Percentiles rank a stretch among this genome's conserved stretches.
Evolutionary conservation across 2,888 invertebrate species (phyloP).

Genomic region (Stenichneumon culpator): DNA sequence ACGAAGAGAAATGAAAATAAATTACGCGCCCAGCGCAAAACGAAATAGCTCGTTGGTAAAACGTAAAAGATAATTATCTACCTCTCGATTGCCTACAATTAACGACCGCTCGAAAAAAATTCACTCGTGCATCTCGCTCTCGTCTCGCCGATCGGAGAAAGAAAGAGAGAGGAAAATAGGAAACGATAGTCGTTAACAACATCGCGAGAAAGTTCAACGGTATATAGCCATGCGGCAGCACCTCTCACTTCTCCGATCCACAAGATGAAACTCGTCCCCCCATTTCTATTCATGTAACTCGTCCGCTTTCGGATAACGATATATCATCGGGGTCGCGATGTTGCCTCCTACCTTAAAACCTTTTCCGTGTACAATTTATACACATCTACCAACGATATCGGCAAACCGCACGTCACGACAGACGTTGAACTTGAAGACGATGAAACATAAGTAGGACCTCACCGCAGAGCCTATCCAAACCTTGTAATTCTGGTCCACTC

Average conservation of each 20-base stretch:
- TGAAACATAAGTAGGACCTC: not conserved
- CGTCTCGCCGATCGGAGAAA: slow-evolving; percentile 15
- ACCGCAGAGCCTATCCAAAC: slow-evolving; percentile 24
- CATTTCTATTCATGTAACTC: slow-evolving; percentile 30
- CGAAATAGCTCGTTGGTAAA: not conserved
- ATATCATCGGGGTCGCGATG: not conserved
- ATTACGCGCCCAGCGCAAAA: not conserved
- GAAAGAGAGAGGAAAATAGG: slow-evolving; percentile 68
- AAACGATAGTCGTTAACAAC: slow-evolving; percentile 68
- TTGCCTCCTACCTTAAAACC: not conserved
- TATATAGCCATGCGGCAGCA: slow-evolving; percentile 52
- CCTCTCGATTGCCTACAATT: not conserved
- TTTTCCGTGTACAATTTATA: not conserved
- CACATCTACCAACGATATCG: not conserved
- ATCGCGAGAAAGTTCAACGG: slow-evolving; percentile 75
- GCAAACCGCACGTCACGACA: not conserved
- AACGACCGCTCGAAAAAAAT: not conserved
- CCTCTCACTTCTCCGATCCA: slow-evolving; percentile 66
- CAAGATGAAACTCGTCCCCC: slow-evolving; percentile 57
- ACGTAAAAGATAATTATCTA: not conserved
- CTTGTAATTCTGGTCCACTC: slow-evolving; percentile 64
- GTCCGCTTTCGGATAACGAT: not conserved
- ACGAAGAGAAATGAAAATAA: not conserved
- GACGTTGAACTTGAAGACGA: slow-evolving; percentile 36
- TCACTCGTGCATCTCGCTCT: not conserved